phyloP scores from a whole-genome alignment of 2,113 vertebrate genomes.

The Ariopsis seemanni region DNA sequence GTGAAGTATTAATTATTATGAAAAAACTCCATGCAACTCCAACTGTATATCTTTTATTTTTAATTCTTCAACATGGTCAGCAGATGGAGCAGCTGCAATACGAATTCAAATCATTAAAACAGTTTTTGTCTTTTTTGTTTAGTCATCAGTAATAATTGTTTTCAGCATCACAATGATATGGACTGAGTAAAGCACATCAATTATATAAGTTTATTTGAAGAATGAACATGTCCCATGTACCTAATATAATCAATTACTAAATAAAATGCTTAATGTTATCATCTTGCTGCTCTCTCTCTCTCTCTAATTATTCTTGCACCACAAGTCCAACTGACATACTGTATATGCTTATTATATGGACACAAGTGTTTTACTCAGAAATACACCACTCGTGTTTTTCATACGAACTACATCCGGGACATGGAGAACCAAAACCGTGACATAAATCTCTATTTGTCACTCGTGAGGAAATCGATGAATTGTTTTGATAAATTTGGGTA shows the following conservation, averaged over 20 bases:
- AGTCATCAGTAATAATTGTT: background rate
- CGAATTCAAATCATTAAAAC: background rate
- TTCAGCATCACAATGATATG: background rate
- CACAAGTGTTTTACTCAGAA: too few relatives aligned
- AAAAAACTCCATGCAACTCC: background rate
- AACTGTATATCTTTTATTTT: background rate
- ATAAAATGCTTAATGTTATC: background rate
- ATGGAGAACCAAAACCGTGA: too few relatives aligned
- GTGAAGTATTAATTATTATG: background rate
- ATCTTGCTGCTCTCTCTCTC: background rate
- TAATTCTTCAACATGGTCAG: background rate
- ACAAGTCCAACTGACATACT: too few relatives aligned
- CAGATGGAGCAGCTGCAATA: conserved; percentile 21
- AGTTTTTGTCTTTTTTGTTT: background rate
- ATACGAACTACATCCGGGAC: too few relatives aligned
- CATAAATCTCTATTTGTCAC: too few relatives aligned
- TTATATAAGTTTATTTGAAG: background rate
- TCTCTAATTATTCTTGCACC: background rate
- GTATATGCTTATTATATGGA: too few relatives aligned
- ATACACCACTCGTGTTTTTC: too few relatives aligned
- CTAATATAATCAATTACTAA: background rate
- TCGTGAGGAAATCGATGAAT: too few relatives aligned
- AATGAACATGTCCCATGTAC: background rate
- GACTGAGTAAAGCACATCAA: background rate
- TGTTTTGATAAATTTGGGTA: too few relatives aligned